These are phyloP conservation scores for Synergus itoensis DNA, from an alignment of 2,888 invertebrate genomes.

Conservation along the genomic window DNA sequence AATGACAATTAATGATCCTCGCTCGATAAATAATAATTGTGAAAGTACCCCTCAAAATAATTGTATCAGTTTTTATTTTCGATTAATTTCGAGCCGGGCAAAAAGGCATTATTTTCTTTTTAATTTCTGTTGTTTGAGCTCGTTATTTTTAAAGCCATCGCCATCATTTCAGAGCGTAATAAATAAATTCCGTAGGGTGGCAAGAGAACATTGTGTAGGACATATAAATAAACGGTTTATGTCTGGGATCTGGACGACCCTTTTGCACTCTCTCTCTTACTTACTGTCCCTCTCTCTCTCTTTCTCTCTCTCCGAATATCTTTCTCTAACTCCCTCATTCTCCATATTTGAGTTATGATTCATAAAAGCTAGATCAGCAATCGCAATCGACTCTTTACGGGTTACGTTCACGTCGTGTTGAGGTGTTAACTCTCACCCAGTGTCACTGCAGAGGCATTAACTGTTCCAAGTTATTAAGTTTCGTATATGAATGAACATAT, in stretches of 20 bases:
- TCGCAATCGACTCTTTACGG: slow-evolving; percentile 62
- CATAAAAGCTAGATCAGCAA: slow-evolving; percentile 76
- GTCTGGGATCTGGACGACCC: slow-evolving; percentile 62
- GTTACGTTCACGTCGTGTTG: slow-evolving; percentile 38
- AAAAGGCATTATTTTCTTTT: background rate
- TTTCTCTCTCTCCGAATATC: slow-evolving; percentile 53
- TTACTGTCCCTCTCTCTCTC: slow-evolving; percentile 45
- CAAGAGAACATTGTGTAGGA: slow-evolving; percentile 72
- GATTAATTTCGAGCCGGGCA: background rate
- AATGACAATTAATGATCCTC: too few relatives aligned
- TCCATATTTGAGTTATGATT: slow-evolving; percentile 73
- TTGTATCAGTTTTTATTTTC: background rate
- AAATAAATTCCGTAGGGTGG: slow-evolving; percentile 70
- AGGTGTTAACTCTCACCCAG: slow-evolving; percentile 3
- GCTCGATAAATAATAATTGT: too few relatives aligned
- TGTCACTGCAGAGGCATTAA: background rate
- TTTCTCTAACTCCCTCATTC: slow-evolving; percentile 57
- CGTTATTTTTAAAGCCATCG: background rate
- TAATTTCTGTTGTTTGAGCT: slow-evolving; percentile 1
- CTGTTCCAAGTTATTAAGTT: background rate
- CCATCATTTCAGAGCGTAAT: slow-evolving; percentile 53
- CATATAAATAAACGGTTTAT: slow-evolving; percentile 78
- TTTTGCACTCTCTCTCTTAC: slow-evolving; percentile 49
- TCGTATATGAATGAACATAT: background rate
- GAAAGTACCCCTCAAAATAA: too few relatives aligned